Base-by-base conservation (phyloP, 2,797 vertebrate species). In the Sebastes nivosus region DNA sequence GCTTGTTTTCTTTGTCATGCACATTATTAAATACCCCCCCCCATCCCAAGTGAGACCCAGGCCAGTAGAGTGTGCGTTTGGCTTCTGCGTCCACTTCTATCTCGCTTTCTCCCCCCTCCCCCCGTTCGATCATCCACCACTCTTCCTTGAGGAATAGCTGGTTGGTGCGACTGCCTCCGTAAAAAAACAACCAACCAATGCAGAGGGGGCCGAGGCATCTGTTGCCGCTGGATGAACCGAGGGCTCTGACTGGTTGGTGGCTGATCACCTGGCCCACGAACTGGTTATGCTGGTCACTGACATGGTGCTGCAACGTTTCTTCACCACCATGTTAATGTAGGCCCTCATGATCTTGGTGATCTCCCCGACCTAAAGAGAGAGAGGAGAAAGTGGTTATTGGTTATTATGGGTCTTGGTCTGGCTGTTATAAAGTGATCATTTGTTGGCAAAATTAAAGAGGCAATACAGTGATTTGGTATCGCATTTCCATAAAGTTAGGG, bases 311-410 rank as follows among this genome's bases (percentile, higher is more conserved):
- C 97, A 99, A 75, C 98, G 97, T 80, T 98, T 98, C 94, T 98
- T 98, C 92, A 98, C 98, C 13, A 99, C 94, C 97, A 98, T 98
- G 92, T 97, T 98, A 81, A 99, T 98, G 93, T 99, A 98, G 0
- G 97, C 98, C 87, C 96, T 97, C 98, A 99, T 98, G 91, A 98
- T 97, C 95, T 99, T 99, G 52, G 97, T 97, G 91, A 99, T 97
- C 91, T 99, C 98, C 0, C 97, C 97, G 38, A 98, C 98, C 98
- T 98, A 52, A 8, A 88, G 77, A 81, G 22, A 22, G 18, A 55
- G 34, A 10, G 76, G 30, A 83, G 30, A 83, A 9, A 2, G 36
- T 38, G 1, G 36, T 13, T 50, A 50, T 4, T 72, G 2, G 36
- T 13, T 50, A 50, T 4, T 72, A 29, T 20, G 20, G 42, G 32